Evolutionary conservation across 2,888 invertebrate species (phyloP), one percentile per base, ranked within the genome.

Genomic region (Drosophila nr. perissopoda): DNA sequence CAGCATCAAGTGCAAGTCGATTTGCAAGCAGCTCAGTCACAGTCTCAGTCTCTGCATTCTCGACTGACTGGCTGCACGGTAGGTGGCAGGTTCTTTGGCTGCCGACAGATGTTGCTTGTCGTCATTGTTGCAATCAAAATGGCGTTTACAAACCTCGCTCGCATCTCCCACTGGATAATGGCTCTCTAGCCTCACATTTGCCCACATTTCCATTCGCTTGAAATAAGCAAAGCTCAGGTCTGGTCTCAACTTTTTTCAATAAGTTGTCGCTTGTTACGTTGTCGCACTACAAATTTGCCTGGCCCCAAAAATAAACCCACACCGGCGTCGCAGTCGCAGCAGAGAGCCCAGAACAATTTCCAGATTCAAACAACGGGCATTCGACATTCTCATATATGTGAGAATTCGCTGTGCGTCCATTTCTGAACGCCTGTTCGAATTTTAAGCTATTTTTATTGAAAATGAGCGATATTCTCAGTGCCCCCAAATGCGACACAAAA

Each of bases 361-460:
- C 76, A 76, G 62, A 51, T 57, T 40, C 60, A 68, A 31, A 25
- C 51, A 60, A 51, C 54, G 36, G 36, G 11, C 36, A 36, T 54
- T 68, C 57, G 42, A 16, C 59, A 59, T 65, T 73, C 61, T 58
- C 60, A 73, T 49, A 51, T 31, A 49, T 36, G 65, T 33, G 65
- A 62, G 68, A 54, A 69, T 56, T 62, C 56, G 70, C 51, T 40
- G 59, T 63, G 67, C 69, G 63, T 61, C n/a, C 48, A 25, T 38
- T 79, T 74, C 85, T 85, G 90, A 61, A 73, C 75, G 88, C 89
- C 89, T 89, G 91, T 78, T 89, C 79, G 76, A 74, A 83, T 82
- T 89, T 89, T 87, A 89, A 90, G 89, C 89, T 89, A 89, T 89
- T 89, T 89, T 88, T 89, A 91, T 88, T 88, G 88, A 90, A 90